Conservation (phyloP, 2,113 vertebrate species). For the Mohoua ochrocephala region DNA sequence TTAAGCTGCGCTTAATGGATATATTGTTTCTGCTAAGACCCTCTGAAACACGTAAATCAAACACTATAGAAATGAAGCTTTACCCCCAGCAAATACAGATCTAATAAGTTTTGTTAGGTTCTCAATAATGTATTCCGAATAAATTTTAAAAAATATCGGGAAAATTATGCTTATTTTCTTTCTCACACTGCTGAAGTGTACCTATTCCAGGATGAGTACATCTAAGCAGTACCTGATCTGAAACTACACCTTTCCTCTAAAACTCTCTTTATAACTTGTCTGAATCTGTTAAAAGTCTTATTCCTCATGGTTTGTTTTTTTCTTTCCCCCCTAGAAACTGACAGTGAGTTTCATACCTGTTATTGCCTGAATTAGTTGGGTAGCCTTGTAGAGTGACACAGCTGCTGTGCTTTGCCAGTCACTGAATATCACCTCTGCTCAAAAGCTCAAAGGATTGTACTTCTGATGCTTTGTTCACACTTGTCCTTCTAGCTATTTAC, state of each 20-base stretch:
- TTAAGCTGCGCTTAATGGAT: neutral
- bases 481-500: constrained; percentile 27
- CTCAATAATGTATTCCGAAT: neutral
- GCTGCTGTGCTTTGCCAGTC: neutral
- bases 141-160: rapidly evolving
- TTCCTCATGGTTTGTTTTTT: neutral
- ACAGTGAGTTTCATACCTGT: neutral
- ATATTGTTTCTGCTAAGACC: neutral
- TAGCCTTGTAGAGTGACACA: neutral
- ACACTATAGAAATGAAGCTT: neutral
- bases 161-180: neutral
- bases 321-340: neutral
- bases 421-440: neutral
- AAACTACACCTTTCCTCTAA: neutral
- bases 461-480: neutral
- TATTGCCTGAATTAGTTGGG: neutral
- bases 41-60: neutral
- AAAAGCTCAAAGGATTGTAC: neutral
- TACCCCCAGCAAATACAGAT: neutral
- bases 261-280: neutral
- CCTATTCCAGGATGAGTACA: neutral
- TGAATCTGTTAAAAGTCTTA: neutral
- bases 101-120: neutral
- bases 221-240: neutral
- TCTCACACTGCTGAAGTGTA: neutral